Conservation (phyloP, 2,888 invertebrate genomes). For the Lithophane ornitopus region DNA sequence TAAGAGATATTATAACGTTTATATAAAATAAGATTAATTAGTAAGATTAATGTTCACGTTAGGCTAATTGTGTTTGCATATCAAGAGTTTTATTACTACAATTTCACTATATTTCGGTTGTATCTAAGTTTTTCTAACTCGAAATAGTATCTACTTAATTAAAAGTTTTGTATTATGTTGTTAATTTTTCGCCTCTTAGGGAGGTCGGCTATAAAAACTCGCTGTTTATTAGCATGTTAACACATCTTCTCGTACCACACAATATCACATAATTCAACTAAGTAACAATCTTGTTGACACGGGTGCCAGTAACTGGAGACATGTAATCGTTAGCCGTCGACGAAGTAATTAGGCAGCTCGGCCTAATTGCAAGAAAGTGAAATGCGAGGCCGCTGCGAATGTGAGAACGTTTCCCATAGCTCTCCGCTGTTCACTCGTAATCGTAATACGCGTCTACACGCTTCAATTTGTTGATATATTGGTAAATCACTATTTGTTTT, state of each 20-base stretch:
- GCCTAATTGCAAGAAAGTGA: conserved; percentile 80
- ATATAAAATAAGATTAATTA: not conserved
- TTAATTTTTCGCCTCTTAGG: not conserved
- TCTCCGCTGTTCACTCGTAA: conserved; percentile 49
- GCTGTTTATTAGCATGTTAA: not conserved
- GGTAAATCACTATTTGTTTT: conserved; percentile 46
- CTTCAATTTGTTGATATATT: conserved; percentile 28
- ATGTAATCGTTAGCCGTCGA: conserved; percentile 69
- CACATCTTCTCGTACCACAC: conserved; percentile 6
- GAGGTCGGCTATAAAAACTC: not conserved
- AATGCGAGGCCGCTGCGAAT: conserved; percentile 70
- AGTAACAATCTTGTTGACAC: conserved; percentile 39
- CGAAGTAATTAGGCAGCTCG: conserved; percentile 66
- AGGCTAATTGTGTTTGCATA: not conserved
- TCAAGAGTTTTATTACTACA: not conserved
- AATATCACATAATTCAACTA: conserved; percentile 34
- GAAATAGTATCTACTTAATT: not conserved
- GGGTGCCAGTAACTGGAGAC: conserved; percentile 68
- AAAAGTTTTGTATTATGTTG: not conserved
- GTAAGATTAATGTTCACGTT: not conserved
- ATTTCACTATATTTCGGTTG: not conserved
- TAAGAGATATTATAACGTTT: not conserved
- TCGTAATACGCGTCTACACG: conserved; percentile 22
- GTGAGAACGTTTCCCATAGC: conserved; percentile 72
- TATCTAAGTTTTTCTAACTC: not conserved